Evolutionary conservation across 2,113 vertebrate genomes (phyloP), one percentile per base, ranked within the genome.

Genomic region (Himantopus leucocephalus): DNA sequence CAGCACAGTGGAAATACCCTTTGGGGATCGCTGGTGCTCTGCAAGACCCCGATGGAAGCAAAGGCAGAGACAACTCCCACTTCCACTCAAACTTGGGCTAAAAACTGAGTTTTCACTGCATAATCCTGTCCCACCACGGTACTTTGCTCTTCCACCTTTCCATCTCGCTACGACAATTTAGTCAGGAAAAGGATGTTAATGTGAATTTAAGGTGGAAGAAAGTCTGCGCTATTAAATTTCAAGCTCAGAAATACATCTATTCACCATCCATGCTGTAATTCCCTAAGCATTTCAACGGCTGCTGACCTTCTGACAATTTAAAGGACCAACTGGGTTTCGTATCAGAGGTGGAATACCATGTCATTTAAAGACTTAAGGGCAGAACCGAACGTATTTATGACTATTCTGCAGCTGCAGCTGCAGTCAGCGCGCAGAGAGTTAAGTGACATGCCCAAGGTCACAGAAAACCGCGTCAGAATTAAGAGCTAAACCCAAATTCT

Each of bases 151-250:
- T 70, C 74, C 22, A 68, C 53, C 32, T 47, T 39, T 35, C 35
- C 68, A 16, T 8, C 24, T 17, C 1, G 0, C 1, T 8, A 37
- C 26, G 47, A 27, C 7, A 12, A 37, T 20, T 68, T n/a, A 30
- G 60, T 7, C 32, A 45, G 27, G 58, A 32, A 27, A 37, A 56
- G 34, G 43, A 30, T 1, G 1, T 32, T 22, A 45, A 16, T 7
- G 35, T 27, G 55, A 66, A 60, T 47, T 29, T 22, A 26, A 73
- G 37, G 58, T 16, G 34, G 34, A 45, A 23, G 35, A 39, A 26
- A 27, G 16, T 41, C 23, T 37, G 56, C 20, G 7, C 30, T 30
- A 30, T 10, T 18, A 22, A 34, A 73, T 60, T 27, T 41, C 60
- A 29, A 56, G 30, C 55, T 41, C 60, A n/a, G 74, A 50, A 74